Percentiles rank a stretch among this genome's conserved stretches.
phyloP scores from a whole-genome alignment of 1,140 invertebrate species.

The Xylocopa sonorina region DNA sequence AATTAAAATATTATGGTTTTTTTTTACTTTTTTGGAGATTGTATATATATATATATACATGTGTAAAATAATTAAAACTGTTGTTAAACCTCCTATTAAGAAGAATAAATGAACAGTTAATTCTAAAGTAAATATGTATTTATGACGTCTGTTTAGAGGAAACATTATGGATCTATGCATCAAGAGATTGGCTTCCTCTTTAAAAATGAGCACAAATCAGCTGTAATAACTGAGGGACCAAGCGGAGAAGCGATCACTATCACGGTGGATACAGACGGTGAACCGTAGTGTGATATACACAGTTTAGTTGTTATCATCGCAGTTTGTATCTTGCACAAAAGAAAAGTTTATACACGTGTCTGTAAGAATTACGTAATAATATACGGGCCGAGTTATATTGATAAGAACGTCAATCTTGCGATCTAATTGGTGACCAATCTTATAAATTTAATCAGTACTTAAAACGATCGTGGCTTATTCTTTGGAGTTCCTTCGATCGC shows the following conservation, averaged over 20 bases:
- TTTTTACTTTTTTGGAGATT: too few relatives aligned
- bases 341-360: not conserved
- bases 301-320: too few relatives aligned
- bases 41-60: too few relatives aligned
- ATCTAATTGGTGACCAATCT: not conserved
- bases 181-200: not conserved
- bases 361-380: not conserved
- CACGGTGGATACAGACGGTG: not conserved
- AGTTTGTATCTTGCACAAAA: not conserved
- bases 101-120: not conserved
- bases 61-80: too few relatives aligned
- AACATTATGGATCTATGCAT: too few relatives aligned
- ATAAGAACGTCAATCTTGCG: constrained; percentile 15
- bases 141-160: not conserved
- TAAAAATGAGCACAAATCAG: constrained; percentile 11
- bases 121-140: not conserved
- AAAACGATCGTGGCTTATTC: not conserved
- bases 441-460: constrained; percentile 14
- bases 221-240: not conserved
- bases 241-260: not conserved
- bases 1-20: too few relatives aligned
- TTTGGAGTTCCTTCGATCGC: not conserved
- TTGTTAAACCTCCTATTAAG: too few relatives aligned
- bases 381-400: not conserved
- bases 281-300: too few relatives aligned